Base-by-base conservation (phyloP, 2,888 invertebrate genomes). In the Aradus depressus region DNA sequence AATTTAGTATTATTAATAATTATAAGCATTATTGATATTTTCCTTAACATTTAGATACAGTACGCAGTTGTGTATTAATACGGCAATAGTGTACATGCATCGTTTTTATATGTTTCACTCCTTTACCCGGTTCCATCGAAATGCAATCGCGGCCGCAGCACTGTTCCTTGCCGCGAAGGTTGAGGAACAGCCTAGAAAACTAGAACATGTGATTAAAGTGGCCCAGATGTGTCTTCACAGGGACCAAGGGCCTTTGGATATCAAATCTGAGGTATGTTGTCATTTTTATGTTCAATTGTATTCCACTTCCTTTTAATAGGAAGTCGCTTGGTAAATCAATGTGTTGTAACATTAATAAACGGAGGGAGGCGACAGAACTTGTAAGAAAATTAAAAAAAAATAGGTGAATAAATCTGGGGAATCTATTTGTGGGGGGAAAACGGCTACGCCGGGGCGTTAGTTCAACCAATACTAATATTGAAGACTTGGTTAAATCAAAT, bases 71-170 rank as follows among this genome's bases (percentile, higher is more conserved):
- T 96, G 96, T 69, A 96, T 96, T 70, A 97, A 96, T 72, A 96
- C 96, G 55, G 97, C 96, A 26, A 96, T 96, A 65, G 96, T 97
- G 51, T 97, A 97, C 66, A 95, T 97, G 95, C 97, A 98, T 72
- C 79, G 97, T 51, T 98, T 97, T 73, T 98, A 95, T 72, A 92
- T 96, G 72, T 95, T 91, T 74, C 96, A 97, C 68, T 92, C 96
- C 14, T 91, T 98, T 72, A 82, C 88, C 45, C 85, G 87, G 67
- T 97, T 96, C 69, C 90, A 92, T 71, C 81, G 93, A 67, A 88
- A 92, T 70, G 82, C 88, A 49, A 89, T 97, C 68, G 91, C 95
- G 8, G 83, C 93, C 3, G 93, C 96, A 3, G 86, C 93, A 49
- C 74, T 98, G 44, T 98, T 98, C 70, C 75, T 98, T 61, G 95